Evolutionary conservation across 2,797 vertebrate species (phyloP).

Genomic region (Fratercula arctica): DNA sequence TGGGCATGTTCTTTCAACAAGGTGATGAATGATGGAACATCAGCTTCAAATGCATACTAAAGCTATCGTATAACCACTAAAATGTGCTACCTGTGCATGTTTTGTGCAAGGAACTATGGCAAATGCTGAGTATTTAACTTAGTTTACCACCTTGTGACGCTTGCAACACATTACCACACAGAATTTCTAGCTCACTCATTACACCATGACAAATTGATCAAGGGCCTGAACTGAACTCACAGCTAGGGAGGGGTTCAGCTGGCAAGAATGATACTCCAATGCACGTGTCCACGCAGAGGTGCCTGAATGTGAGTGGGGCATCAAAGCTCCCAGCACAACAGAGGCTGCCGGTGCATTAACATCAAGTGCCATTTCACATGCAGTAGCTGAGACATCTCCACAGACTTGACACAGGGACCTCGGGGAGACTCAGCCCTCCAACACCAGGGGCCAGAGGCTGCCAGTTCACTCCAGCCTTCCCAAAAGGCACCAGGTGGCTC

Average conservation of each 20-base stretch:
- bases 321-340: neutral
- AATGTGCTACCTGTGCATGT: neutral
- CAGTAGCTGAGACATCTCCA: neutral
- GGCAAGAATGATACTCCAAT: neutral
- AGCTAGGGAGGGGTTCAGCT: neutral
- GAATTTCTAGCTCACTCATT: neutral
- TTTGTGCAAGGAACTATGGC: neutral
- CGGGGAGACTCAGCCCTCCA: neutral
- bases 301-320: neutral
- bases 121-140: neutral
- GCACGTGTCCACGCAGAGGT: fast-evolving
- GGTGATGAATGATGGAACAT: neutral
- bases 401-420: neutral
- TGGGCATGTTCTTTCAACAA: neutral
- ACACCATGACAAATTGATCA: neutral
- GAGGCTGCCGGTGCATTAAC: neutral
- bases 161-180: fast-evolving
- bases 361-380: neutral
- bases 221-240: neutral
- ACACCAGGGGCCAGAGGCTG: neutral
- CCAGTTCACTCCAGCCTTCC: neutral
- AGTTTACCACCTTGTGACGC: neutral
- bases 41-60: neutral
- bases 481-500: neutral
- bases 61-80: neutral